Conservation (phyloP, 2,888 invertebrate species). For the Mycalesis mineus region DNA sequence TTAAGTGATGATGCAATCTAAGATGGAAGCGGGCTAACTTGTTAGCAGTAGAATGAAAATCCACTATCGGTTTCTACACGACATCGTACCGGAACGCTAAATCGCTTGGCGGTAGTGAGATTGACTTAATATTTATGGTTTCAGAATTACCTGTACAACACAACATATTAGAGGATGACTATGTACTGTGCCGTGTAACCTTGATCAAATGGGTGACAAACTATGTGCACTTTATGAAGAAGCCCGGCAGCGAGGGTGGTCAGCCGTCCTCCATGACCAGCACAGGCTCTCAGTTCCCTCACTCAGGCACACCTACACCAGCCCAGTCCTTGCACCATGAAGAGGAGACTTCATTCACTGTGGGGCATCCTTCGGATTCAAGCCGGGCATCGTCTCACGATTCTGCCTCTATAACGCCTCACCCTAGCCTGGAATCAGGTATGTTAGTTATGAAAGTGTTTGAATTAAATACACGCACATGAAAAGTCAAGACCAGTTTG, state of each 20-base stretch:
- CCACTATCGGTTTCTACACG: too few species aligned
- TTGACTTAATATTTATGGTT: too few species aligned
- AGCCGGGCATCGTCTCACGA: conserved; percentile 74
- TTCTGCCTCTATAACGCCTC: conserved; percentile 72
- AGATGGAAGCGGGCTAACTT: too few species aligned
- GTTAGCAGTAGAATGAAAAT: too few species aligned
- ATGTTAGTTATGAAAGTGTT: too few species aligned
- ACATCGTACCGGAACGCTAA: too few species aligned
- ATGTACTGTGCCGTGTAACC: conserved; percentile 86
- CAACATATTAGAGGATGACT: conserved; percentile 83
- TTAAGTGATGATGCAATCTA: too few species aligned
- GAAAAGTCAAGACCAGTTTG: too few species aligned
- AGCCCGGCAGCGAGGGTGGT: conserved; percentile 71
- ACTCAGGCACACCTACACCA: conserved; percentile 62
- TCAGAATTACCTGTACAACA: conserved; percentile 86
- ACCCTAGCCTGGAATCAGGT: conserved; percentile 81
- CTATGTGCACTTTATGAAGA: conserved; percentile 87
- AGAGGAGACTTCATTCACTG: conserved; percentile 70
- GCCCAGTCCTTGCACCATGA: conserved; percentile 64
- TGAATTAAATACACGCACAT: too few species aligned
- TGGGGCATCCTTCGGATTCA: conserved; percentile 69
- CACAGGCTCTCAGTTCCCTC: conserved; percentile 60
- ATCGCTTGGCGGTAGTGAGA: too few species aligned
- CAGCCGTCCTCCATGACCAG: conserved; percentile 72
- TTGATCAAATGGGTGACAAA: conserved; percentile 94